A percentile compares a stretch with the other conserved stretches of the same genome.
phyloP scores from a whole-genome alignment of 2,888 invertebrate species.

The Pogonocherus hispidulus region DNA sequence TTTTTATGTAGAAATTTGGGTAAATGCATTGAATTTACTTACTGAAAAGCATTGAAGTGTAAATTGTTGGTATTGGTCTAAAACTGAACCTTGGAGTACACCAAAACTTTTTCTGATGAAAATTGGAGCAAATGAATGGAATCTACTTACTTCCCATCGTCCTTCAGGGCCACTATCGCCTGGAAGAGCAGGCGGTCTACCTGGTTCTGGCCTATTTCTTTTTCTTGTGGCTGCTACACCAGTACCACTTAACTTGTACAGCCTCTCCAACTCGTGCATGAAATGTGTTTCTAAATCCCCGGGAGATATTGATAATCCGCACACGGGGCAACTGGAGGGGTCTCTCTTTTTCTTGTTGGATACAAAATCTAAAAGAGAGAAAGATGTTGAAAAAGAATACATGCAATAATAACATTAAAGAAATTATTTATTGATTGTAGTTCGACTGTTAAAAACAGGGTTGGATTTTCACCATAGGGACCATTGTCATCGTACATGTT shows the following conservation, averaged over 20 bases:
- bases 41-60: too few relatives aligned
- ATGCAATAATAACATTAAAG: neutral
- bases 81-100: too few relatives aligned
- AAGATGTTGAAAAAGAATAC: neutral
- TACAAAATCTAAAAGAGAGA: slow-evolving; percentile 56
- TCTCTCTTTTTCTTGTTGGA: slow-evolving; percentile 65
- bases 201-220: slow-evolving; percentile 63
- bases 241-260: slow-evolving; percentile 74
- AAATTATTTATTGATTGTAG: too few relatives aligned
- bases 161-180: slow-evolving; percentile 72
- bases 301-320: slow-evolving; percentile 76
- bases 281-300: slow-evolving; percentile 80
- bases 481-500: too few relatives aligned
- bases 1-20: too few relatives aligned
- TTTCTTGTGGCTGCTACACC: slow-evolving; percentile 69
- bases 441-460: too few relatives aligned
- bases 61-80: too few relatives aligned
- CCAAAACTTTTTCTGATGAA: too few relatives aligned
- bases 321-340: slow-evolving; percentile 76
- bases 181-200: slow-evolving; percentile 66
- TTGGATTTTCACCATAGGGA: too few relatives aligned
- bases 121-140: neutral
- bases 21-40: too few relatives aligned
- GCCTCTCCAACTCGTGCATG: slow-evolving; percentile 78
- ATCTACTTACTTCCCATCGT: slow-evolving; percentile 74